Evolutionary conservation across 2,113 vertebrate genomes (phyloP).

Genomic region (Procavia capensis): DNA sequence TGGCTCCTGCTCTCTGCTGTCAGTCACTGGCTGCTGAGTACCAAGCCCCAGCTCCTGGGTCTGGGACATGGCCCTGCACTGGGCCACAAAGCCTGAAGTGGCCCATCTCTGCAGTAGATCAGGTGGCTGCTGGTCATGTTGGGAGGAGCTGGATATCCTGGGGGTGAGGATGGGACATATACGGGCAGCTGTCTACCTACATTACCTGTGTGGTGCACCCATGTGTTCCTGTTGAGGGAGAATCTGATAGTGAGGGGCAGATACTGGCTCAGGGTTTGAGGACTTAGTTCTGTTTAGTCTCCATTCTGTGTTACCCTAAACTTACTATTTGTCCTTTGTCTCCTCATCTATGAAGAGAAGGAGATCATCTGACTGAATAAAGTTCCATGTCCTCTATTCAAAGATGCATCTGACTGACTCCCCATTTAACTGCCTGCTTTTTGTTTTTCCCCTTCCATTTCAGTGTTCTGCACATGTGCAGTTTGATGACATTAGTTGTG

Average conservation of each 20-base stretch:
- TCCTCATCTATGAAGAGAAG: background rate
- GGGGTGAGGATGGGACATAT: background rate
- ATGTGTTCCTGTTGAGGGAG: background rate
- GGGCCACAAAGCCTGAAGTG: constrained; percentile 92
- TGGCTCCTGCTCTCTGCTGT: constrained; percentile 87
- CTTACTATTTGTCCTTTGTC: background rate
- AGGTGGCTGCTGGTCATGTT: constrained; percentile 91
- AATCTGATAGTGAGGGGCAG: background rate
- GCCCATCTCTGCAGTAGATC: constrained; percentile 91
- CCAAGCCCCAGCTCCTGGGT: constrained; percentile 82
- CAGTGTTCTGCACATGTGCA: too few relatives aligned
- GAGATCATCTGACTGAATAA: too few relatives aligned
- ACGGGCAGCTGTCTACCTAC: accelerated
- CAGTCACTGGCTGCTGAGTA: constrained; percentile 85
- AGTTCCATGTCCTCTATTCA: background rate
- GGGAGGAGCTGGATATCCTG: constrained; percentile 92
- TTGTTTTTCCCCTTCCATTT: too few relatives aligned
- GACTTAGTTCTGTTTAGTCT: background rate
- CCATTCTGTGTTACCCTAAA: background rate
- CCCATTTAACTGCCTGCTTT: too few relatives aligned
- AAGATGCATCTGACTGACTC: accelerated
- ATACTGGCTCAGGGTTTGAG: accelerated
- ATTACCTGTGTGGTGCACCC: accelerated
- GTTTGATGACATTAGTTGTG: too few relatives aligned
- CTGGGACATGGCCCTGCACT: constrained; percentile 84